Conservation (phyloP, 2,113 vertebrate species). For the Lepidiolamprologus cunningtoni region DNA sequence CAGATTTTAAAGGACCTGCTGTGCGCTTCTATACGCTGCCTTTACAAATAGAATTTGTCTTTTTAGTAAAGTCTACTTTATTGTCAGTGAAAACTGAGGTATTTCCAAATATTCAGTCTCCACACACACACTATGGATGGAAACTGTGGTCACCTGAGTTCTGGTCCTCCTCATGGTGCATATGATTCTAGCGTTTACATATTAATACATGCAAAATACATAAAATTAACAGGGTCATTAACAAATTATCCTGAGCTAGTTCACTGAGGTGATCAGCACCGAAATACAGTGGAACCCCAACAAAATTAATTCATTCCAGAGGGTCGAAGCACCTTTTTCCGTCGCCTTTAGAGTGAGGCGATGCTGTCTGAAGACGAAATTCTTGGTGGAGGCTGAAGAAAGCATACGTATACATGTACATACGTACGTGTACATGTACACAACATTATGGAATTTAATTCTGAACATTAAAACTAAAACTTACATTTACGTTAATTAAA, state of each 20-base stretch:
- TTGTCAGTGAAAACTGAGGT: neutral
- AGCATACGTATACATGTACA: neutral
- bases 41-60: neutral
- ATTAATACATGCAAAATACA: neutral
- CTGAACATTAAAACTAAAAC: neutral
- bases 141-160: neutral
- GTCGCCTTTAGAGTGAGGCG: neutral
- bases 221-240: neutral
- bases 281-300: neutral
- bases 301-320: rapidly evolving
- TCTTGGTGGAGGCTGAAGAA: neutral
- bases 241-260: neutral
- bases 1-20: neutral
- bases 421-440: neutral
- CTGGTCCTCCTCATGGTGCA: neutral
- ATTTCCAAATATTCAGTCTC: neutral
- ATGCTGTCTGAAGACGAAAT: rapidly evolving
- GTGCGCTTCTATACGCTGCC: neutral
- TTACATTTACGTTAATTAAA: rapidly evolving
- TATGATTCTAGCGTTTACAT: neutral
- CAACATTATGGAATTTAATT: neutral
- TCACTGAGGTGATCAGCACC: neutral
- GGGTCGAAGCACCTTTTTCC: neutral
- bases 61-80: neutral
- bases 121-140: neutral